Percentiles rank a stretch among this genome's conserved stretches.
Evolutionary conservation across 2,888 invertebrate genomes (phyloP).

Genomic region (Pollenia amentaria): DNA sequence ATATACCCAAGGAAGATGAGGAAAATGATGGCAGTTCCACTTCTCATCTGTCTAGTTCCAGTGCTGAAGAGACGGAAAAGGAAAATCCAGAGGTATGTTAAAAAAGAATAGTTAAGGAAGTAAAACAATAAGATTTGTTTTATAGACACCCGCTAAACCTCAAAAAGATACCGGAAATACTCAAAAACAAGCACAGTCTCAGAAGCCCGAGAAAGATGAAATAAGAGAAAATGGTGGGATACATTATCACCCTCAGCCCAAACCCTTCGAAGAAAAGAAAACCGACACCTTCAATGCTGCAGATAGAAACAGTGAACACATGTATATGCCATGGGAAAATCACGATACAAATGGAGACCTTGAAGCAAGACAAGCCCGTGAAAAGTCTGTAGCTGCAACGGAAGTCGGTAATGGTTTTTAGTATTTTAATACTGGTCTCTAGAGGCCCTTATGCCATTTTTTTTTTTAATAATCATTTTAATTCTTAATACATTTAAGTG

Average conservation of each 20-base stretch:
- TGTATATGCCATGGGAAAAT: slow-evolving; percentile 43
- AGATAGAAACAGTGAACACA: slow-evolving; percentile 64
- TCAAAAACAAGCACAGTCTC: neutral
- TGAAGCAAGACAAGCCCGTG: slow-evolving; percentile 40
- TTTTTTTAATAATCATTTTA: neutral
- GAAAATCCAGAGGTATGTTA: slow-evolving; percentile 31
- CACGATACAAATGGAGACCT: neutral
- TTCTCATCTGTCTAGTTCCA: slow-evolving; percentile 54
- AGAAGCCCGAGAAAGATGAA: slow-evolving; percentile 3
- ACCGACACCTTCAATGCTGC: slow-evolving; percentile 56
- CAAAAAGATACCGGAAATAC: neutral
- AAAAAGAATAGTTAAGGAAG: neutral
- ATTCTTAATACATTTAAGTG: slow-evolving; percentile 23
- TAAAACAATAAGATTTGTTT: neutral
- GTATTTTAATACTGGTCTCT: slow-evolving; percentile 63
- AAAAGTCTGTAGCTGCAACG: neutral
- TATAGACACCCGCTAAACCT: neutral
- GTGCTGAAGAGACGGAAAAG: slow-evolving; percentile 51
- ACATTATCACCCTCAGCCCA: slow-evolving; percentile 60
- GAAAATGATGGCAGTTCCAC: slow-evolving; percentile 70
- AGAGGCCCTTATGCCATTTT: neutral
- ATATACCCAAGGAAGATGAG: slow-evolving; percentile 77
- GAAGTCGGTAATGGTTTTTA: slow-evolving; percentile 81
- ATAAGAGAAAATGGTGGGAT: slow-evolving; percentile 67
- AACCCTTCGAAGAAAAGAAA: slow-evolving; percentile 60